Base-by-base conservation (phyloP, 2,888 invertebrate genomes). In the Trichogramma evanescens region DNA sequence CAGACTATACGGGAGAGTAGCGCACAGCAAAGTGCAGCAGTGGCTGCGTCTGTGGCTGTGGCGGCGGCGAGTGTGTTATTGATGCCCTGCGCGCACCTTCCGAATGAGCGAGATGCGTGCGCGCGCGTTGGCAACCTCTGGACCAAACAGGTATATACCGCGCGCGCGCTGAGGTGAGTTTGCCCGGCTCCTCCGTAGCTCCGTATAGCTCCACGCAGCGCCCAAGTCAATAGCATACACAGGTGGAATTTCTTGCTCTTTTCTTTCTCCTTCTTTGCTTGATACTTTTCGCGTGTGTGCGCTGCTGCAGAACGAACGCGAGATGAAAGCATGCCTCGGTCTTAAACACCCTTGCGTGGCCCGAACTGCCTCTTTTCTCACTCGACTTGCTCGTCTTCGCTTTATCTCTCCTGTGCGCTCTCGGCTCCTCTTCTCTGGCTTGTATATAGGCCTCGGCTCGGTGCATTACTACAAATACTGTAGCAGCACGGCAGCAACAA, bases 171-270 rank as follows among this genome's bases (percentile, higher is more conserved):
- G 26, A 26, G 26, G 26, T 26, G 26, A 26, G 26, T 26, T 26
- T 26, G 26, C 26, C 26, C 26, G 26, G 26, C 26, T 26, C 26
- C 26, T 26, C 26, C 26, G 26, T 3, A 26, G 26, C 26, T 13
- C 13, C 13, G 13, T 13, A 13, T n/a, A n/a, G 13, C 52, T 60
- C 52, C 56, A 51, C 54, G 58, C 49, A 52, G 44, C 4, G 53
- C 41, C 43, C 65, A 67, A 66, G 68, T 66, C 66, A 68, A 67
- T 68, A 69, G 66, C 66, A 72, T 67, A 74, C 74, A 75, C 75
- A 75, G 75, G 76, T 76, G 76, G 74, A 75, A 74, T 75, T 74
- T 73, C 72, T 10, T 7, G 72, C 72, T 70, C 71, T 66, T 62
- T 71, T 69, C 67, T 64, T 63, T 59, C 58, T 58, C 61, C 60